A percentile compares a stretch with the other conserved stretches of the same genome.
phyloP scores from a whole-genome alignment of 2,888 invertebrate species.

The Thecocarcelia acutangulata region DNA sequence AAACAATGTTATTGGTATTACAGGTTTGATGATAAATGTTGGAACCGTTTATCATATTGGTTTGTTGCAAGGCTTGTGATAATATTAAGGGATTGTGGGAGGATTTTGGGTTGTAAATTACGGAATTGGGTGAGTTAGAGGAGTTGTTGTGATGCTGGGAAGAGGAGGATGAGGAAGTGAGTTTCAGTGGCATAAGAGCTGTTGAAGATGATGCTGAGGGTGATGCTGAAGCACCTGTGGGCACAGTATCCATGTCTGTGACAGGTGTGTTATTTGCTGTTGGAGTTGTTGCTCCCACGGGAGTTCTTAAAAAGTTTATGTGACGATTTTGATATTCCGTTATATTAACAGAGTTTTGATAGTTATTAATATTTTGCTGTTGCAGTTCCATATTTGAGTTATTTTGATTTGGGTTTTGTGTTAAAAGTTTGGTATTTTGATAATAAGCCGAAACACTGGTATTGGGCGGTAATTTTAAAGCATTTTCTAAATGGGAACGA shows the following conservation, averaged over 20 bases:
- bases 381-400: conserved; percentile 57
- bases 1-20: conserved; percentile 58
- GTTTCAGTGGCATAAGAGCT: conserved; percentile 1
- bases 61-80: conserved; percentile 56
- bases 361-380: conserved; percentile 38
- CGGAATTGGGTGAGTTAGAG: conserved; percentile 3
- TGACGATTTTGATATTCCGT: conserved; percentile 48
- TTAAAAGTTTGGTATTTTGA: conserved; percentile 77
- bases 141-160: neutral
- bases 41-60: conserved; percentile 36
- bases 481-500: conserved; percentile 79
- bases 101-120: conserved; percentile 42
- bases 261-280: conserved; percentile 71
- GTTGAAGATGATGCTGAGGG: conserved; percentile 5
- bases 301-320: conserved; percentile 43
- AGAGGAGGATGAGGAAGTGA: conserved; percentile 3
- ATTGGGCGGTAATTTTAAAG: conserved; percentile 79
- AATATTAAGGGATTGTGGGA: conserved; percentile 57
- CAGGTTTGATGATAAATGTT: conserved; percentile 45
- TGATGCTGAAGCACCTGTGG: conserved; percentile 73
- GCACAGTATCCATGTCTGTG: conserved; percentile 79
- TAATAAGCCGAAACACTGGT: conserved; percentile 80
- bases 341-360: conserved; percentile 39
- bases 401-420: conserved; percentile 55
- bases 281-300: conserved; percentile 10